These are phyloP conservation scores for Pachypanchax playfairii DNA, from an alignment of 2,113 vertebrate species.

Conservation along the genomic window DNA sequence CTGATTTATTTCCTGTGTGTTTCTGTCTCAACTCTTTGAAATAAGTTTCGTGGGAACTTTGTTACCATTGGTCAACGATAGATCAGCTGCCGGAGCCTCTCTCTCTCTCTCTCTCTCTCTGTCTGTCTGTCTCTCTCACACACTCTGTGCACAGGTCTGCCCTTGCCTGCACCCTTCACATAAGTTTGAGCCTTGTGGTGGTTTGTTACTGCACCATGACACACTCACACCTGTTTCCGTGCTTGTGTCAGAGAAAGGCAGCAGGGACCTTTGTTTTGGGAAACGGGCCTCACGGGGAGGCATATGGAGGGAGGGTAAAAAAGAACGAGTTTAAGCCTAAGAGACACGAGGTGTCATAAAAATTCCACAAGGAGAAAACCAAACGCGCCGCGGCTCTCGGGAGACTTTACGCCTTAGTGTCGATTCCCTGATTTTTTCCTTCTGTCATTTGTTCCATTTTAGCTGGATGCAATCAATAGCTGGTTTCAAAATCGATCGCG, in stretches of 20 bases:
- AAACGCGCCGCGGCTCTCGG: conserved; percentile 23
- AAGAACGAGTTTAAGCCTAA: conserved; percentile 48
- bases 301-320: conserved; percentile 28
- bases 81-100: conserved; percentile 87
- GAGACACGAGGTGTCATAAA: conserved; percentile 69
- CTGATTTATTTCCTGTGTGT: conserved; percentile 72
- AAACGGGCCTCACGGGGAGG: conserved; percentile 5
- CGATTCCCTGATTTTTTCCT: not conserved
- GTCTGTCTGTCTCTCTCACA: conserved; percentile 59
- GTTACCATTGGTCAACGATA: conserved; percentile 87
- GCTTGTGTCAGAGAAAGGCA: conserved; percentile 84
- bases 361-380: conserved; percentile 68
- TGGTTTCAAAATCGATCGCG: not conserved
- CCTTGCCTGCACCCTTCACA: conserved; percentile 81
- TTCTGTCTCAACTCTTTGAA: conserved; percentile 81
- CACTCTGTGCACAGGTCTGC: not conserved
- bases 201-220: conserved; percentile 9
- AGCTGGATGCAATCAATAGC: not conserved
- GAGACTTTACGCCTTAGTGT: not conserved
- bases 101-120: too few relatives aligned
- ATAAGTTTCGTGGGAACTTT: conserved; percentile 81
- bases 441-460: not conserved
- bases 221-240: conserved; percentile 70
- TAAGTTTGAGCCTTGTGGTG: conserved; percentile 80
- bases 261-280: conserved; percentile 45